These are phyloP conservation scores for Oopsacas minuta DNA, from an alignment of 37 sponge, comb jelly and placozoan genomes.

Conservation along the genomic window DNA sequence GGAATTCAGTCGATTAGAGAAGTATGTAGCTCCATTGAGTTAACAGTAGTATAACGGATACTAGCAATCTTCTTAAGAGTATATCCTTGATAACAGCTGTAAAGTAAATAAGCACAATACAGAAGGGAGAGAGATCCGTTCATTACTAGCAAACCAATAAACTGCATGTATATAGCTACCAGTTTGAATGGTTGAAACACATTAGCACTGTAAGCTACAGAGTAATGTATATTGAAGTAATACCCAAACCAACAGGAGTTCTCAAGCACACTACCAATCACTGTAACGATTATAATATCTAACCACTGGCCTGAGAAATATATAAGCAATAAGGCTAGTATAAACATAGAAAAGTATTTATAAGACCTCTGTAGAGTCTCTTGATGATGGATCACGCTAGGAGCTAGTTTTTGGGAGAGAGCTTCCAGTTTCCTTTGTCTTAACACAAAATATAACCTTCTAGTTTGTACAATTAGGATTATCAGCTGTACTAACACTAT, in stretches of 20 bases:
- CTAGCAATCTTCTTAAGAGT: neutral
- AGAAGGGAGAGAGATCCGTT: neutral
- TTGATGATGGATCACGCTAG: neutral
- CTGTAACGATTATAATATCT: neutral
- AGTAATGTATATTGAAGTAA: neutral
- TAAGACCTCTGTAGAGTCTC: neutral
- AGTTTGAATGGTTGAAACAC: neutral
- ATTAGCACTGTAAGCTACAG: neutral
- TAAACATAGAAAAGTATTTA: neutral
- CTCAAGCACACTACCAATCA: neutral
- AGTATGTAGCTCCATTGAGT: neutral
- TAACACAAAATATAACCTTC: neutral
- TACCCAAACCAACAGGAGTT: constrained; percentile 5
- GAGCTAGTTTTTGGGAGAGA: neutral
- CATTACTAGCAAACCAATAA: neutral
- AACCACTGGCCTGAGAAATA: neutral
- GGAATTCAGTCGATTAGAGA: neutral
- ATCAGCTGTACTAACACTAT: neutral
- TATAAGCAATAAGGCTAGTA: neutral
- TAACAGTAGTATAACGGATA: neutral
- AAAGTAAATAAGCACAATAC: neutral
- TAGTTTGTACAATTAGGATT: neutral
- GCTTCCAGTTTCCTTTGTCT: neutral
- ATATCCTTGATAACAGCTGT: neutral
- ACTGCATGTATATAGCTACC: neutral